These are phyloP conservation scores for Drosophila pectinifera DNA, from an alignment of 1,140 invertebrate species.

Conservation along the genomic window DNA sequence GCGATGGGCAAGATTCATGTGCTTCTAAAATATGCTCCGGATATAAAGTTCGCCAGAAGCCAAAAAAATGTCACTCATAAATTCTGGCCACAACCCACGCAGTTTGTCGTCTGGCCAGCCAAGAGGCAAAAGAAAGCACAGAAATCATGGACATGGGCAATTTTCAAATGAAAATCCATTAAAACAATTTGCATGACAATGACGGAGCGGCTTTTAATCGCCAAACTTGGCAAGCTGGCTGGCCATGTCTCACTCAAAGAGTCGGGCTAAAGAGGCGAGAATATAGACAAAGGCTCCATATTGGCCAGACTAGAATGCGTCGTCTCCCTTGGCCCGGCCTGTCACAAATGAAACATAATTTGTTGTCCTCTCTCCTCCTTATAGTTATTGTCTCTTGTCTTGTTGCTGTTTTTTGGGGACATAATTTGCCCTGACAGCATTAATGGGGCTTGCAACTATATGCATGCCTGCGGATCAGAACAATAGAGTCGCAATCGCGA, in stretches of 20 bases:
- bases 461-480: slow-evolving; percentile 11
- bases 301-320: slow-evolving; percentile 46
- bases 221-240: slow-evolving; percentile 75
- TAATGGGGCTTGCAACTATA: slow-evolving; percentile 51
- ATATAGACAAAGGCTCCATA: slow-evolving; percentile 38
- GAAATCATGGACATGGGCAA: slow-evolving; percentile 45
- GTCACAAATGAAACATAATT: slow-evolving; percentile 41
- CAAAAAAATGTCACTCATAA: slow-evolving; percentile 78
- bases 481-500: slow-evolving; percentile 45
- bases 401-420: slow-evolving; percentile 14
- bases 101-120: slow-evolving; percentile 38
- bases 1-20: slow-evolving; percentile 12
- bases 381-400: not conserved
- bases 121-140: slow-evolving; percentile 37
- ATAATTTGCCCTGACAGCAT: slow-evolving; percentile 49
- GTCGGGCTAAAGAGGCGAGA: slow-evolving; percentile 10
- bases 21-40: slow-evolving; percentile 28
- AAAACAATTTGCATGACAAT: slow-evolving; percentile 79
- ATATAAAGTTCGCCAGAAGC: slow-evolving; percentile 42
- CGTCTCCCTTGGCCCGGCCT: too few species aligned
- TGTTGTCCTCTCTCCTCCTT: slow-evolving; percentile 12
- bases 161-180: slow-evolving; percentile 59
- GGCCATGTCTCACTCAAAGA: slow-evolving; percentile 25
- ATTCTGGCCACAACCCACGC: slow-evolving; percentile 65
- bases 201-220: slow-evolving; percentile 84